Evolutionary conservation across 2,888 invertebrate genomes (phyloP).

Genomic region (Cremastinae sp.): DNA sequence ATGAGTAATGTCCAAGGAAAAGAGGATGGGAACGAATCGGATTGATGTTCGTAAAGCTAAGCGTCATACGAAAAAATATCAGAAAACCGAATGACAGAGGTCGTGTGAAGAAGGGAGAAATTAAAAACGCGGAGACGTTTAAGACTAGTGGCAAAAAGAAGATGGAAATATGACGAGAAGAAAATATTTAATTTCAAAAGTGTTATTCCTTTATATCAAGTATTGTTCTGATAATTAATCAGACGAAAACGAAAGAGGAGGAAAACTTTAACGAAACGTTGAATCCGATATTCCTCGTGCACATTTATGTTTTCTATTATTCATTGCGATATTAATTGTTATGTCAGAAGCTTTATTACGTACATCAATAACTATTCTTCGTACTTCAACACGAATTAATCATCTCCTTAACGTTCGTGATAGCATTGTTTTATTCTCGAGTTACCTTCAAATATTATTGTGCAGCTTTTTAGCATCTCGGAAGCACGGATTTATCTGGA

Average conservation of each 20-base stretch:
- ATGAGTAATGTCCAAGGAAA: slow-evolving; percentile 5
- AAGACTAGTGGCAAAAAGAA: slow-evolving; percentile 23
- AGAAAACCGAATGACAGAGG: slow-evolving; percentile 19
- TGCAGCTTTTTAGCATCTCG: background rate
- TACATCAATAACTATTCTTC: too few relatives aligned
- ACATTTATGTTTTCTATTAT: slow-evolving; percentile 6
- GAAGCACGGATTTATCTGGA: background rate
- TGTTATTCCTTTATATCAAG: slow-evolving; percentile 45
- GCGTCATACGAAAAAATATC: slow-evolving; percentile 19
- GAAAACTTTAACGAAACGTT: background rate
- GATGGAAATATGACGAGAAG: slow-evolving; percentile 10
- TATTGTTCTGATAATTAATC: slow-evolving; percentile 48
- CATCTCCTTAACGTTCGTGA: too few relatives aligned
- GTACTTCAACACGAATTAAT: too few relatives aligned
- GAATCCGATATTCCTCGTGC: slow-evolving; percentile 5
- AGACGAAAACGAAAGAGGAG: slow-evolving; percentile 21
- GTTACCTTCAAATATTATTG: background rate
- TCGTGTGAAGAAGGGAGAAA: slow-evolving; percentile 5
- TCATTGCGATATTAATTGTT: too few relatives aligned
- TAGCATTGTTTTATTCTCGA: too few relatives aligned
- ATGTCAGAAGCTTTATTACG: too few relatives aligned
- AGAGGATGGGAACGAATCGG: slow-evolving; percentile 38
- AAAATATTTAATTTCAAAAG: slow-evolving; percentile 25
- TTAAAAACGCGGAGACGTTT: slow-evolving; percentile 12
- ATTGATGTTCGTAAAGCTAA: slow-evolving; percentile 28